phyloP scores from a whole-genome alignment of 2,888 invertebrate genomes.

The Colostygia pectinataria region DNA sequence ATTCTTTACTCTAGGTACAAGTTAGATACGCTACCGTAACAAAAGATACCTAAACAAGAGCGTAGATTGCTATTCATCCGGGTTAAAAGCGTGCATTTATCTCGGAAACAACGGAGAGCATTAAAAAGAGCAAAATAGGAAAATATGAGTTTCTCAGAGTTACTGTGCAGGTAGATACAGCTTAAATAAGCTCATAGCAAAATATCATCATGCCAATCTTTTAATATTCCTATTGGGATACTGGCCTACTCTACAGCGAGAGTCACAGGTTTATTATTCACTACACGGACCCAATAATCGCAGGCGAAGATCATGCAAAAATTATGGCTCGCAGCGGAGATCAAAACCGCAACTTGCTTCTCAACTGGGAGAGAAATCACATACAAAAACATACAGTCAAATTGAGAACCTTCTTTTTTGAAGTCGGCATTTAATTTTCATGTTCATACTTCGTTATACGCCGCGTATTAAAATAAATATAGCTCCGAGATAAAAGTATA shows the following conservation, averaged over 20 bases:
- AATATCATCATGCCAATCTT: too few relatives aligned
- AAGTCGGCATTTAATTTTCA: neutral
- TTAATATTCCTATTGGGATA: too few relatives aligned
- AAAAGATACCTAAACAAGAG: slow-evolving; percentile 41
- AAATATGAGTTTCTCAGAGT: slow-evolving; percentile 30
- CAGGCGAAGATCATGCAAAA: too few relatives aligned
- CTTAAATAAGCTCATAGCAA: neutral
- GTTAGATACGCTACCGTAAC: slow-evolving; percentile 23
- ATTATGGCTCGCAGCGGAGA: too few relatives aligned
- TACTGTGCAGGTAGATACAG: neutral
- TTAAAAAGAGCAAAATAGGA: slow-evolving; percentile 47
- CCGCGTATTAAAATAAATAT: too few relatives aligned
- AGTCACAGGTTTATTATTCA: too few relatives aligned
- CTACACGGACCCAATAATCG: too few relatives aligned
- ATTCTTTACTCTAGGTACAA: neutral
- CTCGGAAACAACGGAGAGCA: slow-evolving; percentile 47
- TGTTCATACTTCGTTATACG: slow-evolving; percentile 7
- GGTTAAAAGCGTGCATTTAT: slow-evolving; percentile 57
- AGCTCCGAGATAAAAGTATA: slow-evolving; percentile 19
- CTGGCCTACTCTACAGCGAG: too few relatives aligned
- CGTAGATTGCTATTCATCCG: slow-evolving; percentile 49
- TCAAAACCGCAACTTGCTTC: too few relatives aligned
- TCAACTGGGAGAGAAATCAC: too few relatives aligned
- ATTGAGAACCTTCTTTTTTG: too few relatives aligned
- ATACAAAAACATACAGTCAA: too few relatives aligned